Conservation (phyloP, 2,888 invertebrate genomes). For the Cynaeus angustus region DNA sequence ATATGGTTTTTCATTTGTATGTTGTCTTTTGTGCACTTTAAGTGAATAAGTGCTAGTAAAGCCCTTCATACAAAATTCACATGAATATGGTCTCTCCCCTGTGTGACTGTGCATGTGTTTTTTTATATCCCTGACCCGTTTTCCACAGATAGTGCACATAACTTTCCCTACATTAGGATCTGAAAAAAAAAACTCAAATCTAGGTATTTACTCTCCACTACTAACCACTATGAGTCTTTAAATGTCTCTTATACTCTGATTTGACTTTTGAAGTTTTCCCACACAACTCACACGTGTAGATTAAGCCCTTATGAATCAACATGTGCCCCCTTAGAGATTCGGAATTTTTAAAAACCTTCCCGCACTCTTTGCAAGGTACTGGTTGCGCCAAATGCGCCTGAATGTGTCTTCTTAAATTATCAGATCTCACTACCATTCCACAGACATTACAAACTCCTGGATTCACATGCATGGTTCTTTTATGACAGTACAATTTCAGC, state of each 20-base stretch:
- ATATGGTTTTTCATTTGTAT: slow-evolving; percentile 65
- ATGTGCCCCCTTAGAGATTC: slow-evolving; percentile 64
- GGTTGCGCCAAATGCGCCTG: slow-evolving; percentile 62
- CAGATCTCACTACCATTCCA: slow-evolving; percentile 61
- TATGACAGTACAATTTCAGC: slow-evolving; percentile 58
- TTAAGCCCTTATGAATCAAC: slow-evolving; percentile 59
- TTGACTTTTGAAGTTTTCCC: slow-evolving; percentile 63
- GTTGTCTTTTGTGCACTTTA: slow-evolving; percentile 63
- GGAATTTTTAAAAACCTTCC: slow-evolving; percentile 62
- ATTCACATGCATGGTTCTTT: slow-evolving; percentile 57
- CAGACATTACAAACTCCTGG: slow-evolving; percentile 65
- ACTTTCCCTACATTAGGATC: slow-evolving; percentile 56
- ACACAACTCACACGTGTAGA: slow-evolving; percentile 63
- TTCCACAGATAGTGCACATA: slow-evolving; percentile 63
- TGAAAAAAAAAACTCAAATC: slow-evolving; percentile 36
- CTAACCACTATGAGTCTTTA: slow-evolving; percentile 60
- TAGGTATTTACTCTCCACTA: slow-evolving; percentile 1
- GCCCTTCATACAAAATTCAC: slow-evolving; percentile 61
- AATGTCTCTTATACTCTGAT: slow-evolving; percentile 61
- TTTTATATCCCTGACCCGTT: slow-evolving; percentile 61
- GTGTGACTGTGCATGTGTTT: slow-evolving; percentile 63
- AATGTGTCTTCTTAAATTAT: slow-evolving; percentile 63
- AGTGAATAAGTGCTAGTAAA: slow-evolving; percentile 62
- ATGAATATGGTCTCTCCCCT: slow-evolving; percentile 62
- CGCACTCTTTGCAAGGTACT: slow-evolving; percentile 61